Base-by-base conservation (phyloP, 2,888 invertebrate species). In the Carcina quercana region DNA sequence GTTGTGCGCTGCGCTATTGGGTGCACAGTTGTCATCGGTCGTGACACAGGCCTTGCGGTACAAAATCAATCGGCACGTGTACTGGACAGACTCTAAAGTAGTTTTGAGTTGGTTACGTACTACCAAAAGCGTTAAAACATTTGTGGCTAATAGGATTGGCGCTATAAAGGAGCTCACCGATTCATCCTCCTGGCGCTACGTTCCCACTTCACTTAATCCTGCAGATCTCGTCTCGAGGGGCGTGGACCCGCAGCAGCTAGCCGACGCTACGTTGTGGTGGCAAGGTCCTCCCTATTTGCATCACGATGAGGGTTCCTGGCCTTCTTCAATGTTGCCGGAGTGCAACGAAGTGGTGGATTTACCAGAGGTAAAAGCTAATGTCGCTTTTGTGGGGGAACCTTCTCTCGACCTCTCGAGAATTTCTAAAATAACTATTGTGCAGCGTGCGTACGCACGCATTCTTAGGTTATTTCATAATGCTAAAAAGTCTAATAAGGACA, bases 31-130 rank as follows among this genome's bases (percentile, higher is more conserved):
- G 0, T 52, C 38, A 28, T 37, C 49, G 14, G 54, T 55, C 31
- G 42, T 30, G 4, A 21, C 31, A 0, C 11, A 11, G 0, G 42
- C 53, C 3, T 38, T 55, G 2, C 33, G 50, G 12, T 6, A 30
- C 2, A 21, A 43, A 0, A 8, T 53, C 8, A 25, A 4, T 3
- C 28, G 21, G 2, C 20, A 11, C 4, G 22, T 21, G 3, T 53
- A 48, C 15, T 58, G 58, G 53, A 47, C 48, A 1, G 57, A 56
- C 25, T 54, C 51, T 2, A 50, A 45, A 0, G 45, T 53, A 2
- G 51, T 54, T 1, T 26, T 55, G 13, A 54, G 53, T 1, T 57
- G 54, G 54, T 25, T 55, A 2, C 32, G 37, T 14, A 50, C 42
- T 40, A 4, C 38, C 4, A 47, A 50, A 6, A 34, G 13, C 28